These are phyloP conservation scores for Syngnathus rostellatus DNA, from an alignment of 2,797 vertebrate genomes.

Conservation along the genomic window DNA sequence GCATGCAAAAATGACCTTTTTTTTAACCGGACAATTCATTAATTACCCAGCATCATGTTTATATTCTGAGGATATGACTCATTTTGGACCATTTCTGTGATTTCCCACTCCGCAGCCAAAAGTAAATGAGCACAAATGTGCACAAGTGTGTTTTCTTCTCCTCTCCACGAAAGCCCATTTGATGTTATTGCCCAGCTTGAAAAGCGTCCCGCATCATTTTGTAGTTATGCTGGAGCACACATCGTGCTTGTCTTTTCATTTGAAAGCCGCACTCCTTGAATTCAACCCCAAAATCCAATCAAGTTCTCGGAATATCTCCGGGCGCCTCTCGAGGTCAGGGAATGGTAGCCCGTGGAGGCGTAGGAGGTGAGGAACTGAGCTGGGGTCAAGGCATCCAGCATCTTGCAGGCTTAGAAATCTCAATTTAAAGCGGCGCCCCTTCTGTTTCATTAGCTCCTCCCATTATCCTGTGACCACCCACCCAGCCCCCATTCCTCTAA, in stretches of 20 bases:
- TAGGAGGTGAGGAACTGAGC: constrained; percentile 29
- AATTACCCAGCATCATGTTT: too few relatives aligned
- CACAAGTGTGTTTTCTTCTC: constrained; percentile 19
- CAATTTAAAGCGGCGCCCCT: constrained; percentile 49
- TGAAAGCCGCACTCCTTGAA: not conserved
- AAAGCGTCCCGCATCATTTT: constrained; percentile 12
- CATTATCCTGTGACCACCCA: constrained; percentile 34
- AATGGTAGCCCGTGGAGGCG: constrained; percentile 15
- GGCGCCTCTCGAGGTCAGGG: constrained; percentile 16
- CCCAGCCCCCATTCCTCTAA: constrained; percentile 42
- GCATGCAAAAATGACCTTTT: too few relatives aligned
- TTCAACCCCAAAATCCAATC: constrained; percentile 32
- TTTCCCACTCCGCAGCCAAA: constrained; percentile 11
- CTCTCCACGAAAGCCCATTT: not conserved
- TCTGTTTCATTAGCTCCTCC: constrained; percentile 70
- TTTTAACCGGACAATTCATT: too few relatives aligned
- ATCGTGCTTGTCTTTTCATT: constrained; percentile 4
- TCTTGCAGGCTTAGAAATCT: constrained; percentile 41
- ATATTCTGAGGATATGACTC: too few relatives aligned
- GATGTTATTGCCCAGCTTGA: not conserved
- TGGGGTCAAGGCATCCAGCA: constrained; percentile 44
- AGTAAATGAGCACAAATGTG: not conserved
- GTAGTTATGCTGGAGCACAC: constrained; percentile 23
- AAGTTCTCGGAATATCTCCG: constrained; percentile 24
- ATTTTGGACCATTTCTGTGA: not conserved